A percentile compares a stretch with the other conserved stretches of the same genome.
Conservation (phyloP, 1,140 invertebrate genomes). For the Caerostris darwini region DNA sequence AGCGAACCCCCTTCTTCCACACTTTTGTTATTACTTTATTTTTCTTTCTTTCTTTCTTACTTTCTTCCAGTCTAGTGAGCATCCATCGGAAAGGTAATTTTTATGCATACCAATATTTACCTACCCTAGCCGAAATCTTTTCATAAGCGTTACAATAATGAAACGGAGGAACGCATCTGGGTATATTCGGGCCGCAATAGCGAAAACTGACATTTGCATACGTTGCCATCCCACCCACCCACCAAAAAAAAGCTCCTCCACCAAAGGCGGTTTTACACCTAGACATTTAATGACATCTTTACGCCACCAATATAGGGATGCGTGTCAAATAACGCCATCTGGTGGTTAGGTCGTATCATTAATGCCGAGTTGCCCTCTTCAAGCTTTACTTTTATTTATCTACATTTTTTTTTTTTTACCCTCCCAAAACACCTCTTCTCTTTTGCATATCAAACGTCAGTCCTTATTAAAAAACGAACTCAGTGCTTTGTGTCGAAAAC, state of each 20-base stretch:
- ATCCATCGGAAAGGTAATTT: constrained; percentile 57
- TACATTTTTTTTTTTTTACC: constrained; percentile 18
- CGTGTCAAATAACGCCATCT: constrained; percentile 68
- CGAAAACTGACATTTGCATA: constrained; percentile 72
- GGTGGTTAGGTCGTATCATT: constrained; percentile 39
- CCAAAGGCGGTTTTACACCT: constrained; percentile 31
- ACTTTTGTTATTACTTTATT: background rate
- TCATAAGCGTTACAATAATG: constrained; percentile 54
- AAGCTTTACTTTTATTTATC: constrained; percentile 52
- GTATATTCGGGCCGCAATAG: constrained; percentile 1
- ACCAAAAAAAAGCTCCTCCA: background rate
- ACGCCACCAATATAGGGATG: constrained; percentile 60
- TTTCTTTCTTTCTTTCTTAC: constrained; percentile 1
- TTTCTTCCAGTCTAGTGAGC: background rate
- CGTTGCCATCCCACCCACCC: background rate
- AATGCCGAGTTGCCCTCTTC: constrained; percentile 37
- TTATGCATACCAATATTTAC: constrained; percentile 67
- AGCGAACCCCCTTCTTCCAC: background rate
- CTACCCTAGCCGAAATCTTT: constrained; percentile 51
- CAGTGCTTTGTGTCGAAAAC: constrained; percentile 50
- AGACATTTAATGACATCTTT: constrained; percentile 65
- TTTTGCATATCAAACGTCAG: constrained; percentile 76
- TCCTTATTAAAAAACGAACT: constrained; percentile 76
- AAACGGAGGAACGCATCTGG: constrained; percentile 52
- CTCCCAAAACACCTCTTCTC: constrained; percentile 1